A percentile compares a stretch with the other conserved stretches of the same genome.
These are phyloP conservation scores for Alligator mississippiensis DNA, from an alignment of 2,113 vertebrate genomes.

Conservation along the genomic window DNA sequence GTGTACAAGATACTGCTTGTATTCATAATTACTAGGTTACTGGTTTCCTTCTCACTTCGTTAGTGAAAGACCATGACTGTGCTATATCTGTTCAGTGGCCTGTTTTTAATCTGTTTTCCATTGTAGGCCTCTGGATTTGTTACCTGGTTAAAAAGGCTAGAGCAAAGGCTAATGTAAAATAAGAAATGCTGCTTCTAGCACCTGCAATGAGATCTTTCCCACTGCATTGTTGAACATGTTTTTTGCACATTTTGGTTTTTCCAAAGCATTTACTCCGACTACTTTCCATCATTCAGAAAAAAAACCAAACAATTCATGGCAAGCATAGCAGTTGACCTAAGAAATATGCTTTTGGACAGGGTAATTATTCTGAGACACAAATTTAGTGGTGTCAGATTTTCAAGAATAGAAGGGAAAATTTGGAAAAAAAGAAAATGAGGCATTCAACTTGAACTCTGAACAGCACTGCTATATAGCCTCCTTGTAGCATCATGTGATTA, in stretches of 20 bases:
- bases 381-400: neutral
- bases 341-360: neutral
- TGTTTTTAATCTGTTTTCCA: neutral
- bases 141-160: neutral
- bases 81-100: neutral
- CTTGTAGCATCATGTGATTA: neutral
- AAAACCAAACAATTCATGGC: neutral
- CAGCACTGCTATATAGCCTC: neutral
- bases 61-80: neutral
- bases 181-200: neutral
- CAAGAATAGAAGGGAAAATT: neutral
- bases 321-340: neutral
- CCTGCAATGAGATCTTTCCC: neutral
- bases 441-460: neutral
- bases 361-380: neutral
- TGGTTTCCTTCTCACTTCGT: neutral
- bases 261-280: neutral
- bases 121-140: neutral
- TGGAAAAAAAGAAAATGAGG: neutral
- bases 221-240: neutral
- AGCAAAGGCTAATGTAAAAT: neutral
- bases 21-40: neutral
- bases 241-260: neutral
- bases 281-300: neutral
- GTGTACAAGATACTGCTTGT: no score